Evolutionary conservation across 92 coral and sea anemone species (phyloP).

Genomic region (Palythoa heliodiscus): DNA sequence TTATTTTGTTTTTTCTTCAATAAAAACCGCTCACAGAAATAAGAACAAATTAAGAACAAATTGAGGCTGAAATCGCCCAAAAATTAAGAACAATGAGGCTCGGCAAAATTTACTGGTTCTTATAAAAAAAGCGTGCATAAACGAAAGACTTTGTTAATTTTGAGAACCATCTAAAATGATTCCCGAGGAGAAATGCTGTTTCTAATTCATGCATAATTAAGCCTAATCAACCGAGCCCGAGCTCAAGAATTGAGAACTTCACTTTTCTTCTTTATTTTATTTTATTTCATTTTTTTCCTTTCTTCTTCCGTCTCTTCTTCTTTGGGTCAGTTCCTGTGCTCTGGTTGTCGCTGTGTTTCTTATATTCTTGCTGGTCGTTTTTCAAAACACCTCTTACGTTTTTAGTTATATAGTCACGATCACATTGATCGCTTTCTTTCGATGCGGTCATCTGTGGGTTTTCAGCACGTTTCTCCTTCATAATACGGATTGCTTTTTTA

Average conservation of each 20-base stretch:
- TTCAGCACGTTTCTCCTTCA: constrained; percentile 4
- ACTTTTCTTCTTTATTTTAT: neutral
- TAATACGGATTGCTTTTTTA: constrained; percentile 3
- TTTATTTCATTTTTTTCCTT: neutral
- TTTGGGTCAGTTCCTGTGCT: neutral
- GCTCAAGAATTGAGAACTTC: neutral
- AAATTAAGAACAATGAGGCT: too few species aligned
- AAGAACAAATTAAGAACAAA: too few species aligned
- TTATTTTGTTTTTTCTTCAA: too few species aligned
- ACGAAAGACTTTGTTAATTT: too few species aligned
- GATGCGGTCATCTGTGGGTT: neutral
- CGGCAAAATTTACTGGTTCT: too few species aligned
- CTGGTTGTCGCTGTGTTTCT: neutral
- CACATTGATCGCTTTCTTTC: neutral
- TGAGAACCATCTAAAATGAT: too few species aligned
- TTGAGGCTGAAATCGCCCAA: too few species aligned
- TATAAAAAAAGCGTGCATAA: too few species aligned
- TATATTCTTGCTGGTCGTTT: neutral
- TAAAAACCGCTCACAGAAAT: too few species aligned
- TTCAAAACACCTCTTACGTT: constrained; percentile 7
- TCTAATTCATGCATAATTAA: too few species aligned
- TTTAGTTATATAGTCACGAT: neutral
- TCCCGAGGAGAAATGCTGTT: too few species aligned
- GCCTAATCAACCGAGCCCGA: too few species aligned
- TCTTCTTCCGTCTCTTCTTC: neutral